phyloP scores from a whole-genome alignment of 2,797 vertebrate genomes.

The Phrynocephalus vlangalii region DNA sequence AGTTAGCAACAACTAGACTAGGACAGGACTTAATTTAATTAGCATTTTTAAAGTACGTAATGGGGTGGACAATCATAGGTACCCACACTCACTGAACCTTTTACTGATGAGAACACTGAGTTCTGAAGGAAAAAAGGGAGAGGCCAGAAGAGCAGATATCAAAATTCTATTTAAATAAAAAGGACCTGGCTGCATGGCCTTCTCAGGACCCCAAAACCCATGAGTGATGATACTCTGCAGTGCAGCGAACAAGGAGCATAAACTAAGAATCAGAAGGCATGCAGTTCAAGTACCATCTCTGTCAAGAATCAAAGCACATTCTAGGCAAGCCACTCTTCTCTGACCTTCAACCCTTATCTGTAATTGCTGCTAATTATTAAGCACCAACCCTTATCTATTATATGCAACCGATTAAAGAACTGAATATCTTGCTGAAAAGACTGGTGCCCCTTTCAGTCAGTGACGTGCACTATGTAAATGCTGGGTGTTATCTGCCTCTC shows the following conservation, averaged over 20 bases:
- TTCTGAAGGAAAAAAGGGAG: conserved; percentile 8
- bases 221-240: conserved; percentile 25
- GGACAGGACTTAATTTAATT: conserved; percentile 36
- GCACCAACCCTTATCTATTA: too few relatives aligned
- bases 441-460: neutral
- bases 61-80: conserved; percentile 18
- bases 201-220: conserved; percentile 27
- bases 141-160: neutral
- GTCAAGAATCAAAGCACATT: neutral
- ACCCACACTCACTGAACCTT: conserved; percentile 26
- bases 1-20: conserved; percentile 17
- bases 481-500: neutral
- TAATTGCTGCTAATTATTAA: neutral
- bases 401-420: neutral
- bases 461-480: neutral
- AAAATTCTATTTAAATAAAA: neutral
- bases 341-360: neutral
- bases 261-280: neutral
- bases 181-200: neutral
- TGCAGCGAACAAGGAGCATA: conserved; percentile 2
- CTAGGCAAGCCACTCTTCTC: neutral
- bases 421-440: neutral
- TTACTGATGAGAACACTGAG: conserved; percentile 3
- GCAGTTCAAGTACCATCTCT: neutral
- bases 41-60: conserved; percentile 32